These are phyloP conservation scores for Cyaniris semiargus DNA, from an alignment of 2,888 invertebrate genomes.

Conservation along the genomic window DNA sequence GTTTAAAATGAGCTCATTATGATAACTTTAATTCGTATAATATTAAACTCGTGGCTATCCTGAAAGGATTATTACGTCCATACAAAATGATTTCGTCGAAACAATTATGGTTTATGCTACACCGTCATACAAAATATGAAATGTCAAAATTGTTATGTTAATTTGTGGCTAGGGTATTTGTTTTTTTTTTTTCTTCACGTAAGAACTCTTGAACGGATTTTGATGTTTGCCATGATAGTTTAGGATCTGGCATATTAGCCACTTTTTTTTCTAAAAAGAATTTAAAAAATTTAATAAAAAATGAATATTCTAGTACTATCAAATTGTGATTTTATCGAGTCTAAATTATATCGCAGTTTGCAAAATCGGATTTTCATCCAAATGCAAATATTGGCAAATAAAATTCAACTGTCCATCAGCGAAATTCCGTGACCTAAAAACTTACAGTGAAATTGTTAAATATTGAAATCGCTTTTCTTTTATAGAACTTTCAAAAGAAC, in stretches of 20 bases:
- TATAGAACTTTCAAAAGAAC: background rate
- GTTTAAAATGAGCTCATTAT: background rate
- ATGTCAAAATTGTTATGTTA: too few relatives aligned
- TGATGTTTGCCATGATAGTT: too few relatives aligned
- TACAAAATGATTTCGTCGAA: background rate
- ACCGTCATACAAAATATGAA: background rate
- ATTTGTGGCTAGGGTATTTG: too few relatives aligned
- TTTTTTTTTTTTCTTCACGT: too few relatives aligned
- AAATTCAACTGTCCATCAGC: background rate
- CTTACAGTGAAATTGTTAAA: background rate
- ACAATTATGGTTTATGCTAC: background rate
- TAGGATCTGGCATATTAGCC: too few relatives aligned
- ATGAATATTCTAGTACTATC: background rate
- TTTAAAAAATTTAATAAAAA: background rate
- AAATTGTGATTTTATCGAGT: background rate
- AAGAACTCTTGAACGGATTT: too few relatives aligned
- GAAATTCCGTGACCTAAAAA: background rate
- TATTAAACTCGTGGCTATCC: background rate
- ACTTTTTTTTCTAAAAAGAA: too few relatives aligned
- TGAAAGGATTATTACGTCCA: background rate
- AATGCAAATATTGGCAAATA: conserved; percentile 10
- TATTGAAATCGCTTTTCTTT: background rate
- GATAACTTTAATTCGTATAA: background rate
- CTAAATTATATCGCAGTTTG: background rate
- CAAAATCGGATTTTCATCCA: background rate